phyloP scores from a whole-genome alignment of 1,140 invertebrate genomes.

The Kradibia gibbosae region DNA sequence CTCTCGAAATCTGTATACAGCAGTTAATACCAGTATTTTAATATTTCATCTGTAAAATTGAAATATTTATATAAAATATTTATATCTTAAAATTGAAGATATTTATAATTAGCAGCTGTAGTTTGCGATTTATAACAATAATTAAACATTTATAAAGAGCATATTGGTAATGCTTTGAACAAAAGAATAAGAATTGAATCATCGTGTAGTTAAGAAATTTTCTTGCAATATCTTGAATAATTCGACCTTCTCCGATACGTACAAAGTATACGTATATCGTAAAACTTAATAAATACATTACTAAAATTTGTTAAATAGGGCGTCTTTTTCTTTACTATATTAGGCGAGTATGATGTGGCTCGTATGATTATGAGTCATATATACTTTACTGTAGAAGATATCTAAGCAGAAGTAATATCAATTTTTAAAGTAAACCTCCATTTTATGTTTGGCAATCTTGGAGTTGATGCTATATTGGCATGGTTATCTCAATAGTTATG shows the following conservation, averaged over 20 bases:
- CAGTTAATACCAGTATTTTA: background rate
- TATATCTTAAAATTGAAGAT: no score
- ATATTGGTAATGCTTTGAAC: background rate
- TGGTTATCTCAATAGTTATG: background rate
- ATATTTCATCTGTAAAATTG: background rate
- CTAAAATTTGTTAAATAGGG: background rate
- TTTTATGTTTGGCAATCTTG: background rate
- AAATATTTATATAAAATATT: no score
- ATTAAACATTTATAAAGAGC: background rate
- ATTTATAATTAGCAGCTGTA: background rate
- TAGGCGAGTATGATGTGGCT: background rate
- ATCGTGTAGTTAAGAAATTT: slow-evolving; percentile 22
- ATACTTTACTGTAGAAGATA: background rate
- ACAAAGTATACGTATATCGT: background rate
- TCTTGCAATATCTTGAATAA: slow-evolving; percentile 5
- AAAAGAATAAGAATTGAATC: slow-evolving; percentile 16
- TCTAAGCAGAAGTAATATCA: background rate
- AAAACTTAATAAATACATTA: background rate
- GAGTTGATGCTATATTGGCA: background rate
- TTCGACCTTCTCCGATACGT: slow-evolving; percentile 19
- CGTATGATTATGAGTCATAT: background rate
- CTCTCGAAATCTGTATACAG: background rate
- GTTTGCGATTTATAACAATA: background rate
- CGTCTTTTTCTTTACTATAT: background rate
- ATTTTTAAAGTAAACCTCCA: background rate